phyloP scores from a whole-genome alignment of 2,888 invertebrate genomes.

The Carcina quercana region DNA sequence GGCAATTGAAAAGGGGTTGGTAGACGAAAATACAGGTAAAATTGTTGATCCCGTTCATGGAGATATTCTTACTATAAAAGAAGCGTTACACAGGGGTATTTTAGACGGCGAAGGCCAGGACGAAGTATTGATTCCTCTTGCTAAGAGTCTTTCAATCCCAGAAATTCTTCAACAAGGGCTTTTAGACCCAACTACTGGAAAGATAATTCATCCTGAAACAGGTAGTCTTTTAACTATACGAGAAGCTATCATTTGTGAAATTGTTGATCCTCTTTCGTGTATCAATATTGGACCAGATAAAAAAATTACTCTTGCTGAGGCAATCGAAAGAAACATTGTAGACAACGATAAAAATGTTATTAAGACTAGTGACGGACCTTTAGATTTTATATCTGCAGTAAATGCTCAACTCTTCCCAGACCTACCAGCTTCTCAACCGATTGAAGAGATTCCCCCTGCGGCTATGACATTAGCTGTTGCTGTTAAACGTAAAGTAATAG shows the following conservation, averaged over 20 bases:
- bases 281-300: constrained; percentile 77
- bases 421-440: constrained; percentile 25
- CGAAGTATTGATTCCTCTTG: constrained; percentile 85
- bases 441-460: constrained; percentile 81
- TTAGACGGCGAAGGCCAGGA: constrained; percentile 85
- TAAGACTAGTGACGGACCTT: constrained; percentile 73
- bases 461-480: constrained; percentile 90
- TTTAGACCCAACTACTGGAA: constrained; percentile 80
- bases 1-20: constrained; percentile 80
- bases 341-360: constrained; percentile 81
- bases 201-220: constrained; percentile 91
- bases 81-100: constrained; percentile 89
- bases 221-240: constrained; percentile 84
- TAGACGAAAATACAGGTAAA: constrained; percentile 83
- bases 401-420: constrained; percentile 78
- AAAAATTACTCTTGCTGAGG: constrained; percentile 83
- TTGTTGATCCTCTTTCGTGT: constrained; percentile 87
- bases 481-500: constrained; percentile 81
- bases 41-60: constrained; percentile 90
- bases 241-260: constrained; percentile 91
- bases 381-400: constrained; percentile 82
- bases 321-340: constrained; percentile 80
- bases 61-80: constrained; percentile 84
- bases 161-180: constrained; percentile 91
- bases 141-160: constrained; percentile 86